Percentiles rank a stretch among this genome's conserved stretches.
These are phyloP conservation scores for Trichomycterus rosablanca DNA, from an alignment of 2,113 vertebrate species.

Conservation along the genomic window DNA sequence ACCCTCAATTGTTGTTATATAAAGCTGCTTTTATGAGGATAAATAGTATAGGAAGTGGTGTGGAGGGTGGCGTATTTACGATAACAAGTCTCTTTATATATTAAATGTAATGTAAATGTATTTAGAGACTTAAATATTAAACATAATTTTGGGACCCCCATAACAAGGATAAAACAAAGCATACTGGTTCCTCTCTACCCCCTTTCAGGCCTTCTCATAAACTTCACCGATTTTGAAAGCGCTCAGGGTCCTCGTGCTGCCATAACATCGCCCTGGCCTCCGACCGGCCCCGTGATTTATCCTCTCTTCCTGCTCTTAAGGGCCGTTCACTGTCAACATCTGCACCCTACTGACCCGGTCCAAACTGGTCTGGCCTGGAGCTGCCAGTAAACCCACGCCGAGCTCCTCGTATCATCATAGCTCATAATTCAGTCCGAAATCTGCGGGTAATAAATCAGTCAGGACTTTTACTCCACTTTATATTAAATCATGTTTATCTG, in stretches of 20 bases:
- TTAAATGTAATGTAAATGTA: too few relatives aligned
- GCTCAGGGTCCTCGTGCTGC: neutral
- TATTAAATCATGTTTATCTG: too few relatives aligned
- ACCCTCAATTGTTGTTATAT: too few relatives aligned
- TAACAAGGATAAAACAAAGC: constrained; percentile 3
- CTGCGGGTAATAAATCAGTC: too few relatives aligned
- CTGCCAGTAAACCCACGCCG: neutral
- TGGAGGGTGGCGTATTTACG: too few relatives aligned
- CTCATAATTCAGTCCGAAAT: too few relatives aligned
- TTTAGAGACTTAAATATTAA: too few relatives aligned
- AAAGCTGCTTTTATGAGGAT: too few relatives aligned
- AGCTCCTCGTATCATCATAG: neutral
- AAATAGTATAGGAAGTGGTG: too few relatives aligned
- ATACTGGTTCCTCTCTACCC: neutral
- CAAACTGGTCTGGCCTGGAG: neutral
- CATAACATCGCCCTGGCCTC: constrained; percentile 1
- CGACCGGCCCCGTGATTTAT: constrained; percentile 30
- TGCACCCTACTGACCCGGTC: neutral
- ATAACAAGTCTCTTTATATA: too few relatives aligned
- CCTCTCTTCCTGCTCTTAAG: too few relatives aligned
- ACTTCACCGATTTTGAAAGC: neutral
- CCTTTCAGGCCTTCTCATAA: constrained; percentile 10
- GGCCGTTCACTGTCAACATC: constrained; percentile 7
- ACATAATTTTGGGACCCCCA: neutral
- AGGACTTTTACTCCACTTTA: too few relatives aligned